Evolutionary conservation across 2,797 vertebrate species (phyloP).

Genomic region (Hoplostethus mediterraneus): DNA sequence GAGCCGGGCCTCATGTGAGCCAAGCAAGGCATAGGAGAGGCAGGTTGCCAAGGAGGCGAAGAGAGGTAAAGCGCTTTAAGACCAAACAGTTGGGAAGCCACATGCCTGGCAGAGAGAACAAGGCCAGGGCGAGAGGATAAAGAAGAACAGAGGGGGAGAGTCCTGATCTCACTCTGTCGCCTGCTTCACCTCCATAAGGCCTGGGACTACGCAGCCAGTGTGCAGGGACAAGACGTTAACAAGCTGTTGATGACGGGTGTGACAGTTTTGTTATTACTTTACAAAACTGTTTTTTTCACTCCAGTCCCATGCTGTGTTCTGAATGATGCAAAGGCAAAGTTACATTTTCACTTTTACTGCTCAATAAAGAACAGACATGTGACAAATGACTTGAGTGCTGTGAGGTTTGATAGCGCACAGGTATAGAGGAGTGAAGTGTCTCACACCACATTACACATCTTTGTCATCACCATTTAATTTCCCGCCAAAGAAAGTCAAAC

Average conservation of each 20-base stretch:
- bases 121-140: slow-evolving; percentile 21
- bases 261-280: background rate
- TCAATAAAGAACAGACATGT: too few relatives aligned
- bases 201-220: background rate
- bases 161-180: slow-evolving; percentile 22
- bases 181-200: slow-evolving; percentile 38
- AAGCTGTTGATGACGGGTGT: slow-evolving; percentile 34
- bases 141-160: slow-evolving; percentile 25
- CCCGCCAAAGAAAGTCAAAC: background rate
- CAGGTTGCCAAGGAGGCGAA: slow-evolving; percentile 41
- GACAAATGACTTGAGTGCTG: too few relatives aligned
- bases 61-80: slow-evolving; percentile 58
- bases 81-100: slow-evolving; percentile 48
- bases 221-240: slow-evolving; percentile 21
- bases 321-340: background rate
- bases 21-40: slow-evolving; percentile 33
- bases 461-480: background rate
- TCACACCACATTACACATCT: background rate
- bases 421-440: background rate
- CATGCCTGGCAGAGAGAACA: slow-evolving; percentile 51
- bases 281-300: slow-evolving; percentile 8
- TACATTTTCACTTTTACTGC: too few relatives aligned
- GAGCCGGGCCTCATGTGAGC: slow-evolving; percentile 63
- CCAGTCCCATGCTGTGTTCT: background rate
- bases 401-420: too few relatives aligned